Evolutionary conservation across 2,797 vertebrate species (phyloP).

Genomic region (Sebastes matsubarae): DNA sequence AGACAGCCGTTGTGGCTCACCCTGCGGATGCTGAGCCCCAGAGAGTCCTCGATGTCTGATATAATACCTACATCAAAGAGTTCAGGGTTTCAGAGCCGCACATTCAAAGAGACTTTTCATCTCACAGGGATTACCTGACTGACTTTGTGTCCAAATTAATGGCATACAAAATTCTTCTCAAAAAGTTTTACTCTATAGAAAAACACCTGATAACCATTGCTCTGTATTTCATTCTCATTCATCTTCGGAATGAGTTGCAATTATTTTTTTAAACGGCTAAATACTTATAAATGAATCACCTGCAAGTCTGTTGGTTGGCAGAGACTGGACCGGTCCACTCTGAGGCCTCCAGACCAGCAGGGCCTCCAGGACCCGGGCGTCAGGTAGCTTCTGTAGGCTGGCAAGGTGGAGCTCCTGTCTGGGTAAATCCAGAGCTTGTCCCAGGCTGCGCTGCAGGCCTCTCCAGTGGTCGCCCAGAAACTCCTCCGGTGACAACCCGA

Average conservation of each 20-base stretch:
- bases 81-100: not conserved
- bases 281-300: conserved; percentile 31
- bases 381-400: conserved; percentile 89
- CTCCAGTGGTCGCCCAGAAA: conserved; percentile 94
- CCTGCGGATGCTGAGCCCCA: conserved; percentile 85
- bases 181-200: not conserved
- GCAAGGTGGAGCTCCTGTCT: conserved; percentile 89
- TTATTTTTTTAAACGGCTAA: not conserved
- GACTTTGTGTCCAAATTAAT: not conserved
- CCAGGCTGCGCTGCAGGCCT: conserved; percentile 89
- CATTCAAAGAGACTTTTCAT: not conserved
- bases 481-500: conserved; percentile 87
- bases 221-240: not conserved
- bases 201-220: not conserved
- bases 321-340: conserved; percentile 54
- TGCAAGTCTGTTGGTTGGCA: conserved; percentile 80
- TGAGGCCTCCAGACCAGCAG: conserved; percentile 87
- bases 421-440: conserved; percentile 79
- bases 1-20: conserved; percentile 86
- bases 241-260: not conserved
- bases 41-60: conserved; percentile 83
- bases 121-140: not conserved
- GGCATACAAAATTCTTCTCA: not conserved
- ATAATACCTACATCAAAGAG: conserved; percentile 62
- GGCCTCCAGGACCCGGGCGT: conserved; percentile 82